phyloP scores from a whole-genome alignment of 2,113 vertebrate species.

The Chionis minor region DNA sequence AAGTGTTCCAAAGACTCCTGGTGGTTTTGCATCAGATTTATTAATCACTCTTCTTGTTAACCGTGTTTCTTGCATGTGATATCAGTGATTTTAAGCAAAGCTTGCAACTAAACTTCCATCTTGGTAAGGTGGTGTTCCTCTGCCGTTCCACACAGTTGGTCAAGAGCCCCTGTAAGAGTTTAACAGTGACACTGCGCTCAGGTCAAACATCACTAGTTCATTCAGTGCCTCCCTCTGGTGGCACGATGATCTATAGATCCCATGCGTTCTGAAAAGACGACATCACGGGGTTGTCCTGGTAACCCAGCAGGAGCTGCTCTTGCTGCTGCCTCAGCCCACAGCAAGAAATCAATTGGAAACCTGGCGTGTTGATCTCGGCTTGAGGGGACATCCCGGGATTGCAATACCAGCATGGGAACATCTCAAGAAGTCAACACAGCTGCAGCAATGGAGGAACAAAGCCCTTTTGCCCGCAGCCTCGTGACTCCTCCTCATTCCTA shows the following conservation, averaged over 20 bases:
- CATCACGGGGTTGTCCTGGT: not conserved
- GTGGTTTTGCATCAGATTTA: not conserved
- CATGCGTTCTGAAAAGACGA: not conserved
- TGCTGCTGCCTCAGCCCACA: not conserved
- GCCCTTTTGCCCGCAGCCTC: not conserved
- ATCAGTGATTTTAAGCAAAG: not conserved
- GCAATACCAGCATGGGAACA: not conserved
- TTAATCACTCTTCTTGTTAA: not conserved
- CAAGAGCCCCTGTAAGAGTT: no score
- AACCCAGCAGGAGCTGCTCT: not conserved
- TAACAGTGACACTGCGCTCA: not conserved
- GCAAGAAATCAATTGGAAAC: not conserved
- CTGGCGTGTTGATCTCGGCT: fast-evolving
- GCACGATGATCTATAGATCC: not conserved
- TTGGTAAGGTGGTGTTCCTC: not conserved
- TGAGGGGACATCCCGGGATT: fast-evolving
- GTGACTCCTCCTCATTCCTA: not conserved
- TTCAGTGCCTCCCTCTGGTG: not conserved
- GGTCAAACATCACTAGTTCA: not conserved
- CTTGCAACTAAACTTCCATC: not conserved
- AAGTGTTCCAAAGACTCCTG: not conserved
- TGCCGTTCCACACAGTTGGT: not conserved
- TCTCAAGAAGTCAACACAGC: not conserved
- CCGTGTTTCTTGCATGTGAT: not conserved
- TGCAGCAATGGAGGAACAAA: not conserved